Evolutionary conservation across 2,113 vertebrate genomes (phyloP).

Genomic region (Noturus placidus): DNA sequence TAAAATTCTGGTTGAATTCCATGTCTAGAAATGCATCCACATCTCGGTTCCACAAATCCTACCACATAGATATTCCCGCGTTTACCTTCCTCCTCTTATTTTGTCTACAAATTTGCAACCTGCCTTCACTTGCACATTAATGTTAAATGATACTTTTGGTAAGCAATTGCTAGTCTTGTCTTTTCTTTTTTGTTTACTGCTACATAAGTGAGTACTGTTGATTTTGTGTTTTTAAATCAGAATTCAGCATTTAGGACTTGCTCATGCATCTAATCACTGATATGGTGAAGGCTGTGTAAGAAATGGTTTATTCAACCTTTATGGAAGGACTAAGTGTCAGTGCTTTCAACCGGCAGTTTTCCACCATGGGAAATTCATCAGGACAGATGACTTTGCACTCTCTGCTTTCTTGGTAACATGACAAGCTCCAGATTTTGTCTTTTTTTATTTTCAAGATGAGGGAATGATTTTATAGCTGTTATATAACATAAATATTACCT

Average conservation of each 20-base stretch:
- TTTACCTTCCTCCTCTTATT: background rate
- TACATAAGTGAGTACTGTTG: background rate
- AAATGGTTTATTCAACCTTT: background rate
- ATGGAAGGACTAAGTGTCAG: background rate
- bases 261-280: background rate
- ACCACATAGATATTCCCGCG: background rate
- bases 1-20: background rate
- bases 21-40: background rate
- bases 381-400: background rate
- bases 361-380: background rate
- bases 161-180: background rate
- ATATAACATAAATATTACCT: too few relatives aligned
- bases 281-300: background rate
- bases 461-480: too few relatives aligned
- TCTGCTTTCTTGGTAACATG: background rate
- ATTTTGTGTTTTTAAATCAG: background rate
- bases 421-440: background rate
- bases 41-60: background rate
- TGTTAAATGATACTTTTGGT: background rate
- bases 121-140: background rate
- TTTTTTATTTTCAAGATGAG: too few relatives aligned
- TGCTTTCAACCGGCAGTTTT: background rate
- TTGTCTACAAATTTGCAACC: background rate
- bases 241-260: background rate
- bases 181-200: background rate